Base-by-base conservation (phyloP, 2,888 invertebrate species). In the Papilio elwesi region DNA sequence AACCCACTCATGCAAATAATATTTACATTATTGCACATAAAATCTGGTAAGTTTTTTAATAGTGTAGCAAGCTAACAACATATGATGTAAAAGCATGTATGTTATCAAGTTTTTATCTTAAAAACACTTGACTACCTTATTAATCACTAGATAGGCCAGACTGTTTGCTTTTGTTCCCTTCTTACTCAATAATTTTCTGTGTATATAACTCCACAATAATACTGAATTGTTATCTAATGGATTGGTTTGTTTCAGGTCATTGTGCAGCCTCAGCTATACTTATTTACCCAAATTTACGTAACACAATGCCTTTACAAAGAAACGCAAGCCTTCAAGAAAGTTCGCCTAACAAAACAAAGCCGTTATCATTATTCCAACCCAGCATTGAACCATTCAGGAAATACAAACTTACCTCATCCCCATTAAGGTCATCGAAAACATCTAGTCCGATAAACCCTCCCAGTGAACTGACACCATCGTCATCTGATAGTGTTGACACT, bases 211-310 rank as follows among this genome's bases (percentile, higher is more conserved):
- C 26, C 9, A n/a, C 7, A 47, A 15, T 43, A 16, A 15, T 64
- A 64, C 5, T 49, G 47, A 47, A 47, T 15, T 13, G 12, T 63
- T 8, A 5, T 8, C 16, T 36, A 6, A 26, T 16, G 43, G 12
- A 68, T 62, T 7, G 15, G 36, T 12, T 47, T 26, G 7, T 49
- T 59, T 48, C 78, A 94, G 96, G 98, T 6, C 94, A 98, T 38
- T 98, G 98, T 87, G 97, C 98, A 3, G 97, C 98, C 0, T 98
- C 98, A 12, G 96, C 97, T 10, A 95, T 98, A 75, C 95, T 98
- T 38, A 94, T 97, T 49, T 98, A 97, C 90, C 98, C 98, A 52
- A 97, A 97, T 81, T 94, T 97, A 83, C 95, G 97, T 62, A 95
- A 96, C 81, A 95, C 95, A 73, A 95, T 96, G 67, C 95, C 96